Base-by-base conservation (phyloP, 2,797 vertebrate species). In the Gallinago solitaria region DNA sequence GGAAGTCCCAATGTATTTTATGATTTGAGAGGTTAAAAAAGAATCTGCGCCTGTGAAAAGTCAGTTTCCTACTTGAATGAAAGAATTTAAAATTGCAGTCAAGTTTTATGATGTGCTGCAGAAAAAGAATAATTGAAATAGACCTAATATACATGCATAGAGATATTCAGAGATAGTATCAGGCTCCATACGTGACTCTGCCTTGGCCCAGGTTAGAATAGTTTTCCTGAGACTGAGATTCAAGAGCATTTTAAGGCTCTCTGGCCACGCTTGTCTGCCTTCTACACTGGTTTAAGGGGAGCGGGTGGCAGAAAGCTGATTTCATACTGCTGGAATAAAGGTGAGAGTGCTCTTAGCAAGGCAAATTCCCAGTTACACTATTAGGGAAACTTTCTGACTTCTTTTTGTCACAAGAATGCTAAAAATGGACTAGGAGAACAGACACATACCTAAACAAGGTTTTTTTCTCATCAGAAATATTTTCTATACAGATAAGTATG, bases 111-210 rank as follows among this genome's bases (percentile, higher is more conserved):
- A 87, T 75, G 39, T 77, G 68, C 67, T 95, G 68, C 89, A 93
- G 87, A 92, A 86, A 61, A 37, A 93, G 65, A 78, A 83, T 51
- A 53, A 89, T 80, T 89, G 74, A 92, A 71, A 6, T 45, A 83
- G 70, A 87, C 47, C 20, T 90, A 76, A 90, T 92, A 63, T 67
- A 51, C 41, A 27, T 59, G 33, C 68, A 63, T 9, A 53, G 76
- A 91, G 79, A 69, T 37, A 50, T 63, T 76, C 35, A 74, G 90
- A 79, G 83, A 89, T 80, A 54, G 43, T 57, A 82, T 92, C 90
- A 53, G 89, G 43, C 75, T 89, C 47, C 3, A 6, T 14, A 48
- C 53, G 68, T 92, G 83, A 90, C 81, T 95, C n/a, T 84, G 51
- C 53, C 60, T 92, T 92, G 91, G 82, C 81, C 89, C 21, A 48